Conservation (phyloP, 2,888 invertebrate genomes). For the Falcaria lacertinaria region DNA sequence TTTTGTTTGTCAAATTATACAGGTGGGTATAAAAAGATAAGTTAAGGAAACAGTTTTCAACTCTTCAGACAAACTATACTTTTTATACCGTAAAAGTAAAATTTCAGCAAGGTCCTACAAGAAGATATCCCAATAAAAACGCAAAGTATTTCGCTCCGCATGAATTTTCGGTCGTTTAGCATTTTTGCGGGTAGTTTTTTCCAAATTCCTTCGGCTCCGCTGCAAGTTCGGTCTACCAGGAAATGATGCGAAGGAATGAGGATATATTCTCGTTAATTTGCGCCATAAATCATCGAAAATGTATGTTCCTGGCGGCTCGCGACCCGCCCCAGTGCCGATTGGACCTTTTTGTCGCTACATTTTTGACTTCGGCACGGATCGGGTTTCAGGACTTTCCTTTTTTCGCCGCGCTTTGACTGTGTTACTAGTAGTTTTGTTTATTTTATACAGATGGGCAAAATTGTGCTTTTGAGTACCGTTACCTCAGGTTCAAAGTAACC, state of each 20-base stretch:
- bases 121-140: not conserved
- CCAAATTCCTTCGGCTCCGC: constrained; percentile 49
- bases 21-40: too few relatives aligned
- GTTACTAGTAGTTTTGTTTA: constrained; percentile 17
- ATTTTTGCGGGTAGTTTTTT: constrained; percentile 59
- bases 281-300: constrained; percentile 77
- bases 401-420: constrained; percentile 37
- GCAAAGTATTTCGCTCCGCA: constrained; percentile 9
- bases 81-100: too few relatives aligned
- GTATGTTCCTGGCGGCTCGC: constrained; percentile 57
- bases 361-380: constrained; percentile 44
- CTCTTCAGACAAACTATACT: too few relatives aligned
- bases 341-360: constrained; percentile 59
- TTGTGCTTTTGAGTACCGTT: too few relatives aligned
- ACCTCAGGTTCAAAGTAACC: too few relatives aligned
- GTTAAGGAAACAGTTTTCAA: too few relatives aligned
- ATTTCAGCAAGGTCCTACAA: too few relatives aligned
- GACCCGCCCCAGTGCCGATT: constrained; percentile 40
- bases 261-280: constrained; percentile 79
- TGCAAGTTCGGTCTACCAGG: constrained; percentile 72
- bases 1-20: too few relatives aligned
- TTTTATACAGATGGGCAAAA: not conserved
- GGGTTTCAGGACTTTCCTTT: constrained; percentile 40
- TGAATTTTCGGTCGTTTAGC: constrained; percentile 24
- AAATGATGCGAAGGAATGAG: constrained; percentile 77